A percentile compares a stretch with the other conserved stretches of the same genome.
These are phyloP conservation scores for Lates calcarifer DNA, from an alignment of 2,113 vertebrate genomes.

Conservation along the genomic window DNA sequence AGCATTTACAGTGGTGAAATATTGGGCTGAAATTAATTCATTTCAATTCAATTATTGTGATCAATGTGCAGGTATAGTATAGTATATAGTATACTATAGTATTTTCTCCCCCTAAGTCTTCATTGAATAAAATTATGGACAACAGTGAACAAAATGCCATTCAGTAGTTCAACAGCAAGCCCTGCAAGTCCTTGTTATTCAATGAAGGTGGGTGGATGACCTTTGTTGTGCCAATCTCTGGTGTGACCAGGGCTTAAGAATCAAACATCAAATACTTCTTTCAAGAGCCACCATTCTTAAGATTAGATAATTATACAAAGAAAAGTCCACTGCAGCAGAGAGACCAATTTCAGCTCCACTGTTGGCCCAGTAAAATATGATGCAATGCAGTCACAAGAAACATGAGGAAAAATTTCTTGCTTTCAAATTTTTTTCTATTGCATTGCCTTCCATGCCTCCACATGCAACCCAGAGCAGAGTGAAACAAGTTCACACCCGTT, in stretches of 20 bases:
- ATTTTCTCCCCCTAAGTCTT: too few relatives aligned
- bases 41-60: too few relatives aligned
- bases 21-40: too few relatives aligned
- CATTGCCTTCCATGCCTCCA: background rate
- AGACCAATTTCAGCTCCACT: background rate
- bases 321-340: constrained; percentile 6
- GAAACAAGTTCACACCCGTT: background rate
- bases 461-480: background rate
- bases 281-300: background rate
- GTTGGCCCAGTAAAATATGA: background rate
- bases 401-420: background rate
- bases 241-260: background rate
- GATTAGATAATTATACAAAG: background rate
- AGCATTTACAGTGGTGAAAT: too few relatives aligned
- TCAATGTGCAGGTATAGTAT: too few relatives aligned
- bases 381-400: background rate
- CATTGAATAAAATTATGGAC: too few relatives aligned
- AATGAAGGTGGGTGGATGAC: too few relatives aligned
- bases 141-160: too few relatives aligned
- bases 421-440: background rate
- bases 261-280: background rate
- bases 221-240: background rate
- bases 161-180: background rate
- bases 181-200: background rate
- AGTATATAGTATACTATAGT: too few relatives aligned